Percentiles rank a stretch among this genome's conserved stretches.
These are phyloP conservation scores for Oeneis ivallda DNA, from an alignment of 2,888 invertebrate genomes.

Conservation along the genomic window DNA sequence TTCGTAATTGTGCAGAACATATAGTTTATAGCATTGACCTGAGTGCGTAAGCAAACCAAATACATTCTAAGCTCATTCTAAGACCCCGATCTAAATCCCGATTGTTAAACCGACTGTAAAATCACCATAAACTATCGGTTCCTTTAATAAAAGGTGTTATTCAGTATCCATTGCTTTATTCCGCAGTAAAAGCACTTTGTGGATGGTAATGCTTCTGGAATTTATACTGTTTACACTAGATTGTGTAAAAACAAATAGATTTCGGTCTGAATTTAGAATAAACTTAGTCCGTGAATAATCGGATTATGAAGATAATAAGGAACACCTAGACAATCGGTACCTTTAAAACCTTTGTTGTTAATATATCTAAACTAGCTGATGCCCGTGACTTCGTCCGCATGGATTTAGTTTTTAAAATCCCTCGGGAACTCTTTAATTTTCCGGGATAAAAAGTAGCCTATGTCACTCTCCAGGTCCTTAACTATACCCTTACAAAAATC, in stretches of 20 bases:
- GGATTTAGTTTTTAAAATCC: no score
- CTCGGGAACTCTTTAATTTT: no score
- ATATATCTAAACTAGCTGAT: no score
- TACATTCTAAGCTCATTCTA: constrained; percentile 9
- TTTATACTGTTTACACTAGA: constrained; percentile 40
- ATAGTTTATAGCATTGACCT: background rate
- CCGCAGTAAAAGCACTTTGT: constrained; percentile 41
- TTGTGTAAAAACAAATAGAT: constrained; percentile 21
- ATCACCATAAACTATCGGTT: constrained; percentile 41
- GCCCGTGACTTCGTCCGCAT: no score
- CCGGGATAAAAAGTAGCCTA: no score
- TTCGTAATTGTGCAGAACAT: background rate
- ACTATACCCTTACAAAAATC: no score
- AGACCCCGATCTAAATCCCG: constrained; percentile 23
- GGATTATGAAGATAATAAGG: no score
- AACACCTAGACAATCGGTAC: no score
- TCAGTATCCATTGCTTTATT: constrained; percentile 36
- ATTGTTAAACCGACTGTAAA: constrained; percentile 36
- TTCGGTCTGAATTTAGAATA: constrained; percentile 15
- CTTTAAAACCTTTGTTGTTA: no score
- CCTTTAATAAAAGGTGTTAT: constrained; percentile 38
- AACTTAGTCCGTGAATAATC: constrained; percentile 13
- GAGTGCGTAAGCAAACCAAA: constrained; percentile 3
- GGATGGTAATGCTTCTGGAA: constrained; percentile 41
- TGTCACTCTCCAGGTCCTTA: no score